phyloP scores from a whole-genome alignment of 2,113 vertebrate genomes.

The Lampris megalopsis region DNA sequence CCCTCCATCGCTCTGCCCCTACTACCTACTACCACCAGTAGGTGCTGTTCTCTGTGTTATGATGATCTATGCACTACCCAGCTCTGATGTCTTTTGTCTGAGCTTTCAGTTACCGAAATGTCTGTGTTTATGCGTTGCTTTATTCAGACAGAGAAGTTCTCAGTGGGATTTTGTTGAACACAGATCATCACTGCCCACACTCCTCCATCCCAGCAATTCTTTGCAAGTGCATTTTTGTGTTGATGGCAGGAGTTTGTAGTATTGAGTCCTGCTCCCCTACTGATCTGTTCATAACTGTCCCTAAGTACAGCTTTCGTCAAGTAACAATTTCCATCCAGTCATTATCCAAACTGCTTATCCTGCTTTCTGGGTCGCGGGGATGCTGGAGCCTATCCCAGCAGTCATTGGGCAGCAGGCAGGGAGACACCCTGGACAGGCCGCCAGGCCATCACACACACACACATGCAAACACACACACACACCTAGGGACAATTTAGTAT shows the following conservation, averaged over 20 bases:
- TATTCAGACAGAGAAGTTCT: neutral
- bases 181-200: slow-evolving; percentile 7
- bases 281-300: slow-evolving; percentile 65
- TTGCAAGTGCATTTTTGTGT: slow-evolving; percentile 29
- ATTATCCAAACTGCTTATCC: no score
- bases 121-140: no score
- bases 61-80: no score
- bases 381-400: no score
- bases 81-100: no score
- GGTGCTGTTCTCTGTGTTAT: slow-evolving; percentile 41
- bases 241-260: slow-evolving; percentile 45
- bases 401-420: no score
- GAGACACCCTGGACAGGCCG: no score
- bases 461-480: no score
- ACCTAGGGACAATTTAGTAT: no score
- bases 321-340: slow-evolving; percentile 29
- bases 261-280: slow-evolving; percentile 50
- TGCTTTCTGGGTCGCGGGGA: no score
- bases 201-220: slow-evolving; percentile 23
- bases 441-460: no score
- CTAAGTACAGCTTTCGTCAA: slow-evolving; percentile 12
- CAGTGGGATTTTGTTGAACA: slow-evolving; percentile 18
- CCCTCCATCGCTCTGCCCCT: slow-evolving; percentile 19
- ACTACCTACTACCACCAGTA: slow-evolving; percentile 33
- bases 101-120: neutral